These are phyloP conservation scores for Mesorhabditis sp. DNA, from an alignment of 2,888 invertebrate genomes.

Conservation along the genomic window DNA sequence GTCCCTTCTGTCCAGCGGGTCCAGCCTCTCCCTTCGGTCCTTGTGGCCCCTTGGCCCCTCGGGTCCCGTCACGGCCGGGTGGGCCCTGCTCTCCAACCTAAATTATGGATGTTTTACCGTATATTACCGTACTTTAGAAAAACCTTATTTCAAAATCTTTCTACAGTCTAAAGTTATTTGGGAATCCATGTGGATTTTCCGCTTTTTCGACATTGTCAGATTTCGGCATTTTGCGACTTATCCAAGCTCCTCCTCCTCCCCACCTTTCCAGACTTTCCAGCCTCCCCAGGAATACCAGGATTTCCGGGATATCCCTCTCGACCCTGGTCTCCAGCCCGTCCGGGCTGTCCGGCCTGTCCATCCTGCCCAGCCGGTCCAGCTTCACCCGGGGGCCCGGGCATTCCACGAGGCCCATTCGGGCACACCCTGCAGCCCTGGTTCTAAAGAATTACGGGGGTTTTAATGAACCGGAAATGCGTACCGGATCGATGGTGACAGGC, in stretches of 20 bases:
- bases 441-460: constrained; percentile 10
- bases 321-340: constrained; percentile 40
- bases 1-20: constrained; percentile 45
- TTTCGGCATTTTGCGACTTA: not conserved
- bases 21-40: constrained; percentile 46
- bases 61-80: constrained; percentile 20
- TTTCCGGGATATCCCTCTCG: constrained; percentile 45
- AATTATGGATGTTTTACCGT: not conserved
- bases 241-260: constrained; percentile 19
- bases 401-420: constrained; percentile 49
- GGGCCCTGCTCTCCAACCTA: constrained; percentile 13
- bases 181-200: not conserved
- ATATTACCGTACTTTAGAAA: no score
- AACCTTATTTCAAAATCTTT: no score
- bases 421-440: constrained; percentile 47
- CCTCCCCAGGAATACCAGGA: constrained; percentile 48
- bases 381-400: constrained; percentile 50
- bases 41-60: constrained; percentile 43
- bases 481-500: constrained; percentile 47
- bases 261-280: constrained; percentile 43
- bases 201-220: not conserved
- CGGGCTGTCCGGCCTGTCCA: constrained; percentile 44
- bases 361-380: constrained; percentile 38
- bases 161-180: no score
- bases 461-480: constrained; percentile 7